phyloP scores from a whole-genome alignment of 2,113 vertebrate genomes.

The Sinocyclocheilus grahami region DNA sequence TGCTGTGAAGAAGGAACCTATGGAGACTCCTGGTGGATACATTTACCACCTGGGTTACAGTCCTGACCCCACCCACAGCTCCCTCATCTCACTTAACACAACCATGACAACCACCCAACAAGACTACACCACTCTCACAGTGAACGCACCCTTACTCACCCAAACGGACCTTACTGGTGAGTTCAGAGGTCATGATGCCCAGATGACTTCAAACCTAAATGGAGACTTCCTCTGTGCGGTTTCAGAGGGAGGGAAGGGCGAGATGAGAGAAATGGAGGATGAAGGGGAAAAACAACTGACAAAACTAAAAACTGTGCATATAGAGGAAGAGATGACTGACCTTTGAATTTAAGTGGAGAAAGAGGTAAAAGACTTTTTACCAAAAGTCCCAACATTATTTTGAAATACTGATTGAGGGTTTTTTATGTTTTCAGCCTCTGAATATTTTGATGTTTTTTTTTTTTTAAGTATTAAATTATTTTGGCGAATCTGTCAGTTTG shows the following conservation, averaged over 20 bases:
- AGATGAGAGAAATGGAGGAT: constrained; percentile 80
- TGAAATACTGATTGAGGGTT: constrained; percentile 30
- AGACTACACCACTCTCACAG: constrained; percentile 17
- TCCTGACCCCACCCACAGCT: constrained; percentile 54
- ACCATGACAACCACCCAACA: constrained; percentile 71
- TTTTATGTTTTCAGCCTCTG: constrained; percentile 14
- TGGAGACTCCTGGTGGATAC: constrained; percentile 60
- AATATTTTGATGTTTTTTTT: constrained; percentile 63
- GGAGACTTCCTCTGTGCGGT: constrained; percentile 40
- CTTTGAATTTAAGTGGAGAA: constrained; percentile 35
- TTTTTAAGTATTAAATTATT: constrained; percentile 79
- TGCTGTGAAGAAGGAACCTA: constrained; percentile 88
- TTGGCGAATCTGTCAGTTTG: constrained; percentile 37
- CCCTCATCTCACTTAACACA: constrained; percentile 73
- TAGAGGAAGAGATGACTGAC: constrained; percentile 88
- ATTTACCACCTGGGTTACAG: constrained; percentile 80
- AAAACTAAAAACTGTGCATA: constrained; percentile 95
- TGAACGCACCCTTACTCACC: constrained; percentile 80
- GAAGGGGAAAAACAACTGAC: constrained; percentile 91
- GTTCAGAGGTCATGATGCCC: constrained; percentile 75
- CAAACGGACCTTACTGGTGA: constrained; percentile 75
- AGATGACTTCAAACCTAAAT: constrained; percentile 65
- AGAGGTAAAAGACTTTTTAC: background rate
- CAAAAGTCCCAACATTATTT: constrained; percentile 54
- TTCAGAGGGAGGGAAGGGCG: constrained; percentile 15